Evolutionary conservation across 2,113 vertebrate species (phyloP), one percentile per base, ranked within the genome.

Genomic region (Silurus glanis): DNA sequence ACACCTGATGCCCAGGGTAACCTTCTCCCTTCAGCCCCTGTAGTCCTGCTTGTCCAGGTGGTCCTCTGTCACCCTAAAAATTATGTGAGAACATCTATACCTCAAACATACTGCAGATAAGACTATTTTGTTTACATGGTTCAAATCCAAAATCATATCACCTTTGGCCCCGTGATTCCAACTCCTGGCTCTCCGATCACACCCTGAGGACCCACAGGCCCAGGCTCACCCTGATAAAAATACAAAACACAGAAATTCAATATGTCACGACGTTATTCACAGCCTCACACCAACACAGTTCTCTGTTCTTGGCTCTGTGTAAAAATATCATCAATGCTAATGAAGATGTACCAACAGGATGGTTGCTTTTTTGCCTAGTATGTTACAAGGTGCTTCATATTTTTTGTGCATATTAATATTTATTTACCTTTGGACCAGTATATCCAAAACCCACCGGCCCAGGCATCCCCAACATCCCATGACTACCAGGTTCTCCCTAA

Each of bases 31-130:
- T 96, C 49, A 66, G 59, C 83, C 97, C 97, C 21, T 83, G 87
- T 47, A 93, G 90, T 2, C 96, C 97, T 9, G 90, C 74, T 45
- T 88, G 93, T 79, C 97, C 97, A 45, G 19, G 83, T 56, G 83
- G 90, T 85, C 96, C 96, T 78, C 92, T 94, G 90, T 95, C 94
- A 58, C 96, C 96, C 96, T 98, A 47, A 83, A 86, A 88, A 47
- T 5, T 51, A 62, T 10, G 53, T 58, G 81, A 83, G 16, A 53
- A 84, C 53, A 79, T 49, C 23, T 6, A 45, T 37, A 61, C 23
- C 10, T 76, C 12, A 76, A 61, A 49, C 19, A 69, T 19, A 45
- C 59, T 12, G 55, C 21, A 23, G 9, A 19, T 45, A 47, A 56
- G 25, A 12, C 95, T 71, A 19, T 16, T 17, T 28, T 21, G n/a